A percentile compares a stretch with the other conserved stretches of the same genome.
phyloP scores from a whole-genome alignment of 2,797 vertebrate species.

The Manis crassicaudata region DNA sequence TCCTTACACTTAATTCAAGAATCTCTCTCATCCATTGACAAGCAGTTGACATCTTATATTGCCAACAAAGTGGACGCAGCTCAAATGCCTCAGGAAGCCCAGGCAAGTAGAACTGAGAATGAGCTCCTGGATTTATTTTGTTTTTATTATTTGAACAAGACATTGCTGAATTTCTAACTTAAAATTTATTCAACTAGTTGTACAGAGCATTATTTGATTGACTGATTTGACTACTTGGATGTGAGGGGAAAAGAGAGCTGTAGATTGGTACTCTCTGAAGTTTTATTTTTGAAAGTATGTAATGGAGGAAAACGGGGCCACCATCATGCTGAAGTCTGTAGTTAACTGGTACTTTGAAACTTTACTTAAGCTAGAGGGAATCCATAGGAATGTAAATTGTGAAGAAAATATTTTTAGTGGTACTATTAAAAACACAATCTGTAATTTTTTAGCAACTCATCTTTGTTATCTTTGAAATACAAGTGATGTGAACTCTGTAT shows the following conservation, averaged over 20 bases:
- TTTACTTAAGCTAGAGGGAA: not conserved
- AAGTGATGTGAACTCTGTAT: not conserved
- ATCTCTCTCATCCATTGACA: conserved; percentile 91
- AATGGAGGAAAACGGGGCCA: not conserved
- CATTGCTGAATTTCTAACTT: not conserved
- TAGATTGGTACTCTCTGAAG: not conserved
- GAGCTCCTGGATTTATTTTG: not conserved
- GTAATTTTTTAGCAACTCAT: not conserved
- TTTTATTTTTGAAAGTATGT: not conserved
- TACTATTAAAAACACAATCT: not conserved
- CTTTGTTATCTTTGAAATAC: not conserved
- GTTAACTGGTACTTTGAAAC: not conserved
- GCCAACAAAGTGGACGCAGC: conserved; percentile 94
- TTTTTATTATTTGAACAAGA: conserved; percentile 18
- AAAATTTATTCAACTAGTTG: not conserved
- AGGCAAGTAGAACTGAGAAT: conserved; percentile 86
- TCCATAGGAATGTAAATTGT: not conserved
- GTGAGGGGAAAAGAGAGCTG: not conserved
- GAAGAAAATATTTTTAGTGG: not conserved
- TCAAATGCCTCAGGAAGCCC: conserved; percentile 97
- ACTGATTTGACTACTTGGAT: not conserved
- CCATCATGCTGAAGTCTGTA: not conserved
- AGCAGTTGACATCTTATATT: conserved; percentile 92
- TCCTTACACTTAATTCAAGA: conserved; percentile 93
- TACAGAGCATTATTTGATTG: not conserved